phyloP scores from a whole-genome alignment of 2,113 vertebrate genomes.

The Burhinus bistriatus region DNA sequence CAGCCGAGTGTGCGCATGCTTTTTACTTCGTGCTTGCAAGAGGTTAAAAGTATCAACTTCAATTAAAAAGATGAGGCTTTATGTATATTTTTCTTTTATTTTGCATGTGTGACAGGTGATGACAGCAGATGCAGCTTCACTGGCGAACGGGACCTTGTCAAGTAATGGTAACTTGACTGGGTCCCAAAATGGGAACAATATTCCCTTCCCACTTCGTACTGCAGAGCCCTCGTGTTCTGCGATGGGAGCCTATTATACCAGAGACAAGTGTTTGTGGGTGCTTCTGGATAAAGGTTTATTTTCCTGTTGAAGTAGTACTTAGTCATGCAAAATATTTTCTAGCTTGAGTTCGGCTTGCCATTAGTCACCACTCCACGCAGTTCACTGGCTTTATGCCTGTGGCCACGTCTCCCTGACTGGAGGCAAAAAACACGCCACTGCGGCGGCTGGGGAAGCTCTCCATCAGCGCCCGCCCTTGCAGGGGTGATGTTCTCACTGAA shows the following conservation, averaged over 20 bases:
- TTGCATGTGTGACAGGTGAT: neutral
- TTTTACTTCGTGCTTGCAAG: neutral
- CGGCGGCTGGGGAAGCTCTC: accelerated
- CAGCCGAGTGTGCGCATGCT: neutral
- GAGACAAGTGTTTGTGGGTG: neutral
- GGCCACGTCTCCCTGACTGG: neutral
- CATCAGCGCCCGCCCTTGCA: neutral
- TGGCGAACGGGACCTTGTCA: neutral
- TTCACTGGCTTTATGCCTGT: neutral
- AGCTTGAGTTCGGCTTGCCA: neutral
- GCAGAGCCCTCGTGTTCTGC: neutral
- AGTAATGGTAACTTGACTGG: neutral
- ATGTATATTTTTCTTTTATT: neutral
- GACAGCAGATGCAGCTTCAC: neutral
- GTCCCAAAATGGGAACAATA: neutral
- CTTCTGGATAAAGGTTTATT: conserved; percentile 36
- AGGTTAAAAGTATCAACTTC: neutral
- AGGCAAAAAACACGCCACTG: accelerated
- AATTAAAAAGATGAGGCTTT: neutral
- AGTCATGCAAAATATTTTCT: conserved; percentile 16
- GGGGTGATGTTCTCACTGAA: neutral
- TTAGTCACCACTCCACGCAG: neutral
- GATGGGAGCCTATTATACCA: neutral
- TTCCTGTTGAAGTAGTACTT: conserved; percentile 38
- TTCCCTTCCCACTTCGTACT: neutral